Percentiles rank a stretch among this genome's conserved stretches.
Evolutionary conservation across 1,140 invertebrate genomes (phyloP).

Genomic region (Pogonomyrmex californicus): DNA sequence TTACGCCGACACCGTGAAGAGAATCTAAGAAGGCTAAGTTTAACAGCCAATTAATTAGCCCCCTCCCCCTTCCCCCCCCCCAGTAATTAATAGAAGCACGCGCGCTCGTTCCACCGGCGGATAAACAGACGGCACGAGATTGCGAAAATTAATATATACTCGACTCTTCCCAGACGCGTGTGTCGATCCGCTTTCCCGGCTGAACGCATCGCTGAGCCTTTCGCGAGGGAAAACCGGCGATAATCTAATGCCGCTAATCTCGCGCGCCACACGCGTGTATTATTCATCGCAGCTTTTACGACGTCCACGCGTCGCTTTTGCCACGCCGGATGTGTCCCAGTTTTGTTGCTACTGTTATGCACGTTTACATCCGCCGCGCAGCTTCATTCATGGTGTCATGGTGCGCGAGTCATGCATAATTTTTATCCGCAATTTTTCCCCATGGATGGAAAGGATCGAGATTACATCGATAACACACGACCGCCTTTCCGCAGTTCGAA

Average conservation of each 20-base stretch:
- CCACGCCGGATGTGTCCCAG: constrained; percentile 70
- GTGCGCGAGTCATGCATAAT: constrained; percentile 25
- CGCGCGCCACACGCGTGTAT: constrained; percentile 54
- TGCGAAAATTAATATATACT: constrained; percentile 24
- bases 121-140: constrained; percentile 8
- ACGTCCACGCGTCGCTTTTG: constrained; percentile 56
- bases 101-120: constrained; percentile 8
- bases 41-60: constrained; percentile 41
- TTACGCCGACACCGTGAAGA: constrained; percentile 41
- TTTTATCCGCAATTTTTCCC: constrained; percentile 7
- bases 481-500: neutral
- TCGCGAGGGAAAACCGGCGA: constrained; percentile 20
- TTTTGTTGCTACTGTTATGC: constrained; percentile 10
- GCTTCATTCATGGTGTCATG: constrained; percentile 16
- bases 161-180: constrained; percentile 41
- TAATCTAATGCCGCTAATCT: constrained; percentile 52
- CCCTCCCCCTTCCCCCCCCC: too few relatives aligned
- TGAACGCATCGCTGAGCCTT: constrained; percentile 25
- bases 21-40: constrained; percentile 13
- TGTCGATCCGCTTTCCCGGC: constrained; percentile 65
- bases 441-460: neutral
- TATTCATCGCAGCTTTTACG: constrained; percentile 66
- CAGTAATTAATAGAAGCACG: constrained; percentile 55
- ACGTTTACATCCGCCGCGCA: neutral
- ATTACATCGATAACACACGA: neutral